Evolutionary conservation across 2,113 vertebrate genomes (phyloP).

Genomic region (Pholis gunnellus): DNA sequence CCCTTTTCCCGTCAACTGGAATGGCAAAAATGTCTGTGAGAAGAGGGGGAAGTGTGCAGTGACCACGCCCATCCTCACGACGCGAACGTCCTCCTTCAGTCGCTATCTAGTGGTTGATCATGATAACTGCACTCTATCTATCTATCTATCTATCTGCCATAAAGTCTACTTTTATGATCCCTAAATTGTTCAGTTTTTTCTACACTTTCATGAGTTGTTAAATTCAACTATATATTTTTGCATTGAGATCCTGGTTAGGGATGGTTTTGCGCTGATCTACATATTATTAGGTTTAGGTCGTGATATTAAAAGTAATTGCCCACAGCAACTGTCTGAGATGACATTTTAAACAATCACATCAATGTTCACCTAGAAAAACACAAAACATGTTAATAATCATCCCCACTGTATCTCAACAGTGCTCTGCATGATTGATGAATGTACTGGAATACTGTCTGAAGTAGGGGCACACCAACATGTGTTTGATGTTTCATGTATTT

Average conservation of each 20-base stretch:
- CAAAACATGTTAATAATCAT: not conserved
- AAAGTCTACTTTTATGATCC: not conserved
- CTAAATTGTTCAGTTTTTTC: not conserved
- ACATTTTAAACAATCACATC: not conserved
- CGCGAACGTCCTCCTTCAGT: fast-evolving
- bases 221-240: not conserved
- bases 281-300: not conserved
- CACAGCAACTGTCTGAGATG: not conserved
- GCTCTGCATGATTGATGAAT: not conserved
- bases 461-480: not conserved
- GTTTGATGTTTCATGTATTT: not conserved
- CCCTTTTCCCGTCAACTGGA: slow-evolving; percentile 23
- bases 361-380: not conserved
- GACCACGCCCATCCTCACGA: slow-evolving; percentile 64
- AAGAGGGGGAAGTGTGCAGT: slow-evolving; percentile 11
- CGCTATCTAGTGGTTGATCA: slow-evolving; percentile 14
- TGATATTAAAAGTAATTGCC: not conserved
- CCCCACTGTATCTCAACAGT: not conserved
- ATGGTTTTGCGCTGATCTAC: not conserved
- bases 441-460: not conserved
- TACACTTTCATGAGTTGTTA: not conserved
- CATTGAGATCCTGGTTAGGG: not conserved
- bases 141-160: not conserved
- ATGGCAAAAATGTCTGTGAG: slow-evolving; percentile 62
- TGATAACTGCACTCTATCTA: not conserved